These are phyloP conservation scores for Yoshiicerus persimilis DNA, from an alignment of 1,140 invertebrate genomes.

Conservation along the genomic window DNA sequence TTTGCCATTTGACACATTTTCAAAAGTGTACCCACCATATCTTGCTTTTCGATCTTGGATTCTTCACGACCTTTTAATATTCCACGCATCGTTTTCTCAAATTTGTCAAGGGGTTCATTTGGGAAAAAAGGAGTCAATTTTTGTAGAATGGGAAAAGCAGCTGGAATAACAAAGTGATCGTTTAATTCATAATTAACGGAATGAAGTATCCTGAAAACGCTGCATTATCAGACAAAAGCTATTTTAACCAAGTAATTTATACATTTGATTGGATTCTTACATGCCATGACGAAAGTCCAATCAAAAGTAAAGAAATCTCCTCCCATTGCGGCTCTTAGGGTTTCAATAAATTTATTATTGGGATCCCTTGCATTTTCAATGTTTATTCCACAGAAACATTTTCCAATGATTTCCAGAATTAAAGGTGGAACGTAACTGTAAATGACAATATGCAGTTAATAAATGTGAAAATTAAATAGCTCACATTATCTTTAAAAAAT, in stretches of 20 bases:
- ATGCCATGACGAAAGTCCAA: not conserved
- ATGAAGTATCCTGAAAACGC: too few relatives aligned
- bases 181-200: not conserved
- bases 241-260: too few relatives aligned
- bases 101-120: not conserved
- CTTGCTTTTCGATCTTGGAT: not conserved
- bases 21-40: not conserved
- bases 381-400: conserved; percentile 24
- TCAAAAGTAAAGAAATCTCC: not conserved
- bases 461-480: not conserved
- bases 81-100: not conserved
- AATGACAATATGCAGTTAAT: not conserved
- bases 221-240: too few relatives aligned
- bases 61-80: not conserved
- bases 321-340: not conserved
- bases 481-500: not conserved
- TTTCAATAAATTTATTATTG: conserved; percentile 32
- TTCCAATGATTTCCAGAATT: conserved; percentile 16
- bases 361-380: conserved; percentile 30
- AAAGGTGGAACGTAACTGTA: not conserved
- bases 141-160: conserved; percentile 29
- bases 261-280: not conserved
- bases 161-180: not conserved
- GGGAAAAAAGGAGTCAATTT: not conserved
- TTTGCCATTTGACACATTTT: not conserved